Conservation (phyloP, 2,888 invertebrate species). For the Polyommatus iphigenia region DNA sequence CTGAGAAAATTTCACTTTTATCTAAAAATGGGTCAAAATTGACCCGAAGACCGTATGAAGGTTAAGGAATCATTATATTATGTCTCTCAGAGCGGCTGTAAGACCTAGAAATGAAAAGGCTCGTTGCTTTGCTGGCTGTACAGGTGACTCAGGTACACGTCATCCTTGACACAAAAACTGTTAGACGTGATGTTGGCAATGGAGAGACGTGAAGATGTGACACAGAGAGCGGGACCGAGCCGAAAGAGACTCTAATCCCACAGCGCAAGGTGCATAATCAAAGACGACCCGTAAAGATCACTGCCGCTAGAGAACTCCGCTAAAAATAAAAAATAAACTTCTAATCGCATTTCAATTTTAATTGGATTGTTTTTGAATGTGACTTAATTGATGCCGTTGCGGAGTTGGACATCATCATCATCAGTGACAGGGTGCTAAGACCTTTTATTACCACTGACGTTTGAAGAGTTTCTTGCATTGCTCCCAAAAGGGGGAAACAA, state of each 20-base stretch:
- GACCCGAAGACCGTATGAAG: too few relatives aligned
- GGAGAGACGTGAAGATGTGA: constrained; percentile 38
- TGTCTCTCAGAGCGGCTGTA: neutral
- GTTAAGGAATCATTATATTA: too few relatives aligned
- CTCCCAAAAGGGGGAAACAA: too few relatives aligned
- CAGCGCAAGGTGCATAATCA: neutral
- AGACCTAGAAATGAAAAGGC: constrained; percentile 1
- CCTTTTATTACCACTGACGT: neutral
- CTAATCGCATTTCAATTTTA: constrained; percentile 30
- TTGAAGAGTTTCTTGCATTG: too few relatives aligned
- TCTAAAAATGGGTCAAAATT: too few relatives aligned
- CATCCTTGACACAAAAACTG: constrained; percentile 44
- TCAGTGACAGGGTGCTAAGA: neutral
- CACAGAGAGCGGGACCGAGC: neutral
- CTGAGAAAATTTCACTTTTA: too few relatives aligned
- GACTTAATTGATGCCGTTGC: neutral
- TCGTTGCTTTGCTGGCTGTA: constrained; percentile 36
- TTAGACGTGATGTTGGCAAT: constrained; percentile 40
- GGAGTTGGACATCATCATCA: neutral
- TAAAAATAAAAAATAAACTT: constrained; percentile 32
- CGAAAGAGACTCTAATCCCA: constrained; percentile 23
- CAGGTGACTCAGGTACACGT: constrained; percentile 40
- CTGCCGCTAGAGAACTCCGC: constrained; percentile 21
- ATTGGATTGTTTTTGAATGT: constrained; percentile 30
- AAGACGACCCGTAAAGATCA: neutral